phyloP scores from a whole-genome alignment of 1,140 invertebrate species.

The Pteromalus puparum region DNA sequence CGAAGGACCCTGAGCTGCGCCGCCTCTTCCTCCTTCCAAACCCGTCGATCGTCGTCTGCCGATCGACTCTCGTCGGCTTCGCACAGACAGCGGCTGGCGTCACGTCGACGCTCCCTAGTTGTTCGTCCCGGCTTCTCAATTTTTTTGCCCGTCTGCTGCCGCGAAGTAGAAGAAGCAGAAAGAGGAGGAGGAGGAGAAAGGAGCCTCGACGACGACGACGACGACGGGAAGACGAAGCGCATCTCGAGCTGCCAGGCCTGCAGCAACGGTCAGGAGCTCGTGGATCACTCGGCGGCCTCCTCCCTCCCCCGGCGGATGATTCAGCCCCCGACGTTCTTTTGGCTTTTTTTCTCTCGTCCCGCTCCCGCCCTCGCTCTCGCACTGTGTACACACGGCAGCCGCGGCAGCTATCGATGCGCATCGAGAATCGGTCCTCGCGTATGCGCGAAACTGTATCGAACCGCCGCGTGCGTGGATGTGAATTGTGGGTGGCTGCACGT shows the following conservation, averaged over 20 bases:
- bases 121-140: not conserved
- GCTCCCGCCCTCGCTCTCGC: not conserved
- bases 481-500: not conserved
- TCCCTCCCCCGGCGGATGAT: not conserved
- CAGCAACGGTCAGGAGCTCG: slow-evolving; percentile 64
- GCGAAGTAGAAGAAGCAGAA: not conserved
- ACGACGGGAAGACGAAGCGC: slow-evolving; percentile 66
- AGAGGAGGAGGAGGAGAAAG: not conserved
- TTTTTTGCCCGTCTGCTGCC: not conserved
- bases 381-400: not conserved
- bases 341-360: slow-evolving; percentile 42
- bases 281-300: slow-evolving; percentile 1
- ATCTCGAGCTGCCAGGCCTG: slow-evolving; percentile 70
- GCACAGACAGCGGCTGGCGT: no score
- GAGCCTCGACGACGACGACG: slow-evolving; percentile 37
- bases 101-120: no score
- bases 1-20: slow-evolving; percentile 56
- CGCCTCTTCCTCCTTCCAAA: not conserved
- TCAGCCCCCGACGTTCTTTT: not conserved
- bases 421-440: slow-evolving; percentile 66
- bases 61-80: not conserved
- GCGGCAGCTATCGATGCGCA: slow-evolving; percentile 64
- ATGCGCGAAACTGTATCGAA: slow-evolving; percentile 44
- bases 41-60: not conserved
- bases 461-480: slow-evolving; percentile 56